Evolutionary conservation across 2,113 vertebrate genomes (phyloP).

Genomic region (Anas platyrhynchos): DNA sequence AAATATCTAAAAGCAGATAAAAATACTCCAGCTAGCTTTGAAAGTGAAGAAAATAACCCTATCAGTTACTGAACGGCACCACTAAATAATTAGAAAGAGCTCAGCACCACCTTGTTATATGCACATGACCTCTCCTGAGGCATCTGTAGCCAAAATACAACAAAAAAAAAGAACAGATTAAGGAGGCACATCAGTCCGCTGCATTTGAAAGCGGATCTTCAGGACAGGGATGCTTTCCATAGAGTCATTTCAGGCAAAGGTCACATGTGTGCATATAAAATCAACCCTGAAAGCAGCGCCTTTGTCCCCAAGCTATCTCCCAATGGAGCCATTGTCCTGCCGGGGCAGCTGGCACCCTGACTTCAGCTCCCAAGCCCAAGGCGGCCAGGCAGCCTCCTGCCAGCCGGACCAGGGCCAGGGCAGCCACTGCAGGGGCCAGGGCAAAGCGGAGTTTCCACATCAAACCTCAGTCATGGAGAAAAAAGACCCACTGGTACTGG

Average conservation of each 20-base stretch:
- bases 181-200: background rate
- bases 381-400: conserved; percentile 15
- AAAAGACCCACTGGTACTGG: conserved; percentile 67
- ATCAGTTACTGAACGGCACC: background rate
- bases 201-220: conserved; percentile 47
- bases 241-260: conserved; percentile 57
- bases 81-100: background rate
- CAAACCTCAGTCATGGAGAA: conserved; percentile 39
- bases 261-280: conserved; percentile 48
- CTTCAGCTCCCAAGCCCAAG: conserved; percentile 62
- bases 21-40: background rate
- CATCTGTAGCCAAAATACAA: background rate
- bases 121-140: conserved; percentile 42
- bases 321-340: conserved; percentile 77
- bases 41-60: background rate
- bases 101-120: conserved; percentile 4
- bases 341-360: conserved; percentile 80
- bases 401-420: background rate
- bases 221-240: conserved; percentile 11
- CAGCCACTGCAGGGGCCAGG: background rate
- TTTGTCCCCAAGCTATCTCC: conserved; percentile 74
- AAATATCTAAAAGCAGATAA: background rate
- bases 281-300: conserved; percentile 36
- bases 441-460: rapidly evolving
- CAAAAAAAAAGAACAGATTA: background rate